Evolutionary conservation across 2,888 invertebrate species (phyloP).

Genomic region (Drosophila pseudotakahashii): DNA sequence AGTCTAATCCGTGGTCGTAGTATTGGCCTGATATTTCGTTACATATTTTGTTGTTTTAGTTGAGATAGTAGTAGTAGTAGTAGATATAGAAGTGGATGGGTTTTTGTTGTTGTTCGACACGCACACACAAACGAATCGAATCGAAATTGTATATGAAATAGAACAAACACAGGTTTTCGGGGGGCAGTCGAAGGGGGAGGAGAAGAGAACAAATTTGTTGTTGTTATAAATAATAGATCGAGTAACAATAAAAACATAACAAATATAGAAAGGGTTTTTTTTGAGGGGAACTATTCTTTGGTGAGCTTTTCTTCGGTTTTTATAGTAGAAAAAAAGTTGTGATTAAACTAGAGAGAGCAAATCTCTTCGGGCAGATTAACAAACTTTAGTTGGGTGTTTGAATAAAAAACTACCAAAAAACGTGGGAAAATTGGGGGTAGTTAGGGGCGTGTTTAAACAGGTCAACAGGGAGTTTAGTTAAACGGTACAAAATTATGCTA

Average conservation of each 20-base stretch:
- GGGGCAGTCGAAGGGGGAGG: slow-evolving; percentile 19
- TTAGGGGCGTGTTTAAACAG: slow-evolving; percentile 7
- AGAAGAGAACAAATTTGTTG: slow-evolving; percentile 34
- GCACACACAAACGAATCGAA: slow-evolving; percentile 45
- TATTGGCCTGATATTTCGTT: slow-evolving; percentile 88
- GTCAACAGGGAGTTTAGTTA: slow-evolving; percentile 37
- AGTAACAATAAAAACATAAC: slow-evolving; percentile 30
- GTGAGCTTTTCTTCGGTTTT: slow-evolving; percentile 30
- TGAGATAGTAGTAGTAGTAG: slow-evolving; percentile 43
- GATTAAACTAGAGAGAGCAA: slow-evolving; percentile 25
- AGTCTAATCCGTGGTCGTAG: slow-evolving; percentile 96
- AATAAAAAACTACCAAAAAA: slow-evolving; percentile 37
- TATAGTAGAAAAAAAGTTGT: slow-evolving; percentile 14
- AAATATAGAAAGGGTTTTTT: not conserved
- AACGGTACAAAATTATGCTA: slow-evolving; percentile 26
- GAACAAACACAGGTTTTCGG: slow-evolving; percentile 42
- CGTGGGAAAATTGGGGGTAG: slow-evolving; percentile 8
- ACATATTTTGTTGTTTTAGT: slow-evolving; percentile 38
- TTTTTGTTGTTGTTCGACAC: slow-evolving; percentile 40
- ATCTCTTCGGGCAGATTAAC: slow-evolving; percentile 11
- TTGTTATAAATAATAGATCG: slow-evolving; percentile 34
- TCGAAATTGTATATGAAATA: slow-evolving; percentile 42
- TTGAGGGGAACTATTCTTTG: slow-evolving; percentile 18
- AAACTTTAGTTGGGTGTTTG: slow-evolving; percentile 21
- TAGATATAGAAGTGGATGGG: slow-evolving; percentile 32